Evolutionary conservation across 2,113 vertebrate species (phyloP).

Genomic region (Coptodon rendalli): DNA sequence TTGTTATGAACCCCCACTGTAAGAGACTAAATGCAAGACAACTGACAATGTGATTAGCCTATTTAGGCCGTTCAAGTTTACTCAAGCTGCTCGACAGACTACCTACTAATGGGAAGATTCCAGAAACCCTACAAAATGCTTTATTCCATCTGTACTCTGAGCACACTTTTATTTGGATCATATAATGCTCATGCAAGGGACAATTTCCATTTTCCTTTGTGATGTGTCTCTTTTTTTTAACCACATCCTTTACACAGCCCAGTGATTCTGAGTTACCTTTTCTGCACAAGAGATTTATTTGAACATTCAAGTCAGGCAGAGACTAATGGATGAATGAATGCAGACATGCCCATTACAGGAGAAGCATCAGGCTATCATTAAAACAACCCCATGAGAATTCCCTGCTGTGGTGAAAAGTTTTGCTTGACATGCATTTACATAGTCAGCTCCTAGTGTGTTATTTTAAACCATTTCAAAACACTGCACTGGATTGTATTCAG

Average conservation of each 20-base stretch:
- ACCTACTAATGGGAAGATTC: background rate
- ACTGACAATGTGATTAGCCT: background rate
- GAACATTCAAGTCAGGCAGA: slow-evolving; percentile 25
- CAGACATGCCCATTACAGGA: slow-evolving; percentile 30
- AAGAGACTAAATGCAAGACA: background rate
- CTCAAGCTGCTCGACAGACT: background rate
- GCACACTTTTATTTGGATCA: slow-evolving; percentile 5
- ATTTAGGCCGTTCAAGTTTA: background rate
- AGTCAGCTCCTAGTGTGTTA: background rate
- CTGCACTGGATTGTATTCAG: background rate
- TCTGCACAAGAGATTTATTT: slow-evolving; percentile 32
- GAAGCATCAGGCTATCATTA: slow-evolving; percentile 14
- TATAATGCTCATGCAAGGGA: background rate
- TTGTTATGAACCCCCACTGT: background rate
- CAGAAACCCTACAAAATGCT: background rate
- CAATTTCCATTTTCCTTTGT: background rate
- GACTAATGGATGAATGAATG: slow-evolving; percentile 31
- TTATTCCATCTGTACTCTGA: slow-evolving; percentile 15
- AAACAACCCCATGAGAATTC: background rate
- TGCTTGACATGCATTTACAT: background rate
- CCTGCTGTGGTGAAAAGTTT: background rate
- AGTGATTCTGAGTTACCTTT: slow-evolving; percentile 2
- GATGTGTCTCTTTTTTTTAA: background rate
- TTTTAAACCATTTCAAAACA: slow-evolving; percentile 7
- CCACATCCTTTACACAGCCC: slow-evolving; percentile 5